These are phyloP conservation scores for Solea senegalensis DNA, from an alignment of 2,113 vertebrate genomes.

Conservation along the genomic window DNA sequence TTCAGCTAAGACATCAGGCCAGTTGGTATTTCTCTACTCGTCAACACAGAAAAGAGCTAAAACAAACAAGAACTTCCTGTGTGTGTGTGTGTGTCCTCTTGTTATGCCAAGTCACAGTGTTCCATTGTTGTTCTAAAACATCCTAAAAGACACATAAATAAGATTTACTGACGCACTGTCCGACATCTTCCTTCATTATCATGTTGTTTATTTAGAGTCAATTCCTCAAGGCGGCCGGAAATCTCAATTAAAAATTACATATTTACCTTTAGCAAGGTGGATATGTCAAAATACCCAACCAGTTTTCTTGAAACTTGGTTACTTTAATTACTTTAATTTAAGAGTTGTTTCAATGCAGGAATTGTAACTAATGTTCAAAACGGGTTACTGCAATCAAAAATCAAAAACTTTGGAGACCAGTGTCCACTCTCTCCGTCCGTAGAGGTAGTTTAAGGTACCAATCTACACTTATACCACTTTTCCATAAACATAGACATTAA, in stretches of 20 bases:
- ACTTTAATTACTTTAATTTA: too few species aligned
- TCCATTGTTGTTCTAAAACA: neutral
- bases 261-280: too few species aligned
- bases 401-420: too few species aligned
- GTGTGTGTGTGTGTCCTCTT: conserved; percentile 1
- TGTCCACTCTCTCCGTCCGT: too few species aligned
- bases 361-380: too few species aligned
- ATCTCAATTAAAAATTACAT: neutral
- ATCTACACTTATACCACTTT: too few species aligned
- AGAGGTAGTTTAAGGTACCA: too few species aligned
- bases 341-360: too few species aligned
- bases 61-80: neutral
- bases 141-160: neutral
- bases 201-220: neutral
- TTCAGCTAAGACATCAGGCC: neutral
- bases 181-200: neutral
- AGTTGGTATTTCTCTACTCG: neutral
- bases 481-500: too few species aligned
- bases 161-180: neutral
- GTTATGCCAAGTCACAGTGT: conserved; percentile 3
- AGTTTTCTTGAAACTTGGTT: too few species aligned
- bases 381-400: too few species aligned
- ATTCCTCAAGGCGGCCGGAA: conserved; percentile 10
- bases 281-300: too few species aligned
- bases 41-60: neutral